Evolutionary conservation across 2,113 vertebrate species (phyloP).

Genomic region (Arenaria interpres): DNA sequence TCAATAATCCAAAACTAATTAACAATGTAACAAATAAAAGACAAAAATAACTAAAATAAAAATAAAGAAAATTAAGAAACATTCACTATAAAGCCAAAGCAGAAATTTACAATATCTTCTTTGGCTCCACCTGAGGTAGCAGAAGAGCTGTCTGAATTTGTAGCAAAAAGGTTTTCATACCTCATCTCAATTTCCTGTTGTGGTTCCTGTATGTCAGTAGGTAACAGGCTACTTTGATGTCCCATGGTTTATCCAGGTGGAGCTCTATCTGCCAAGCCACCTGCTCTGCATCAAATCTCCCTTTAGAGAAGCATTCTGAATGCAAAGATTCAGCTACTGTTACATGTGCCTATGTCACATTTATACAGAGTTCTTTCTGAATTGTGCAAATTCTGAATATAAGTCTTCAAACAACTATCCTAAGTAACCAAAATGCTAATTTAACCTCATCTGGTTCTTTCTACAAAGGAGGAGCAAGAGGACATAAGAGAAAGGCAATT

Average conservation of each 20-base stretch:
- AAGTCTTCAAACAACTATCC: background rate
- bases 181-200: constrained; percentile 10
- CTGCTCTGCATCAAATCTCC: background rate
- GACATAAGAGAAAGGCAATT: background rate
- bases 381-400: background rate
- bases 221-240: background rate
- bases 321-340: background rate
- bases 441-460: background rate
- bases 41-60: background rate
- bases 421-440: background rate
- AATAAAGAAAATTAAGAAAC: background rate
- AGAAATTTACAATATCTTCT: background rate
- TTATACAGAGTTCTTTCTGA: background rate
- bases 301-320: background rate
- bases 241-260: constrained; percentile 16
- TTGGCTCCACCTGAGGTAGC: background rate
- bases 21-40: background rate
- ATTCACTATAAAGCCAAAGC: background rate
- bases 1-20: background rate
- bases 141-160: background rate
- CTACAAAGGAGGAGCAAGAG: background rate
- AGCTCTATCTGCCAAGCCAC: constrained; percentile 23
- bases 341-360: background rate
- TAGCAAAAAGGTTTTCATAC: background rate
- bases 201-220: constrained; percentile 2